Percentiles rank a stretch among this genome's conserved stretches.
These are phyloP conservation scores for Pseudopodoces humilis DNA, from an alignment of 2,113 vertebrate genomes.

Conservation along the genomic window DNA sequence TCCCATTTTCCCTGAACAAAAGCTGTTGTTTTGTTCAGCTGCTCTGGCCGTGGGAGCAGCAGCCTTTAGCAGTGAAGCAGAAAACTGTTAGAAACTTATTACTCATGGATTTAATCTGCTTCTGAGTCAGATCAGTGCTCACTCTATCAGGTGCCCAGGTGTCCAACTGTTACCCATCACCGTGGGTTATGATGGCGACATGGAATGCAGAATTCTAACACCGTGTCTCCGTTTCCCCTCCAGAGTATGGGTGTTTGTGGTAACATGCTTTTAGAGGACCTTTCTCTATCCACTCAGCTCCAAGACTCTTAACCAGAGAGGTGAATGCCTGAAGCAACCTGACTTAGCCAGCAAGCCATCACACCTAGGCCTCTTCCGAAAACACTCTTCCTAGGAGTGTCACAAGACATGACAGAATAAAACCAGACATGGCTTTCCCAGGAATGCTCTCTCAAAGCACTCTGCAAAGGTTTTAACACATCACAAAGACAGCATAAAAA, in stretches of 20 bases:
- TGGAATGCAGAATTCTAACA: background rate
- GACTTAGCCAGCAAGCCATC: background rate
- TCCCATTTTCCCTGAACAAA: background rate
- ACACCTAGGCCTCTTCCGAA: background rate
- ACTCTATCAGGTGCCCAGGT: background rate
- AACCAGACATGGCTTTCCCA: background rate
- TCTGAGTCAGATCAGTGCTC: background rate
- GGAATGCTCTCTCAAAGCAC: background rate
- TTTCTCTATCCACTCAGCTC: background rate
- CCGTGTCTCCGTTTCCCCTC: background rate
- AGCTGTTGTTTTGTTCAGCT: background rate
- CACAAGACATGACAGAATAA: background rate
- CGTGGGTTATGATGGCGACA: accelerated
- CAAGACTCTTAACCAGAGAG: background rate
- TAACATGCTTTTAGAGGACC: background rate
- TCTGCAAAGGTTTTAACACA: background rate
- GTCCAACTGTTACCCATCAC: background rate
- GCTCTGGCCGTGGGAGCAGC: background rate
- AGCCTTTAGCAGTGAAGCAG: background rate
- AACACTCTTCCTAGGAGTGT: background rate
- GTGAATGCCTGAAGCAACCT: background rate
- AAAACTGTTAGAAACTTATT: background rate
- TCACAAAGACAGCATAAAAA: background rate
- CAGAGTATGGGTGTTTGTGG: accelerated
- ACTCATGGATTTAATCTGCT: background rate